phyloP scores from a whole-genome alignment of 1,140 invertebrate genomes.

The Cardiocondyla obscurior region DNA sequence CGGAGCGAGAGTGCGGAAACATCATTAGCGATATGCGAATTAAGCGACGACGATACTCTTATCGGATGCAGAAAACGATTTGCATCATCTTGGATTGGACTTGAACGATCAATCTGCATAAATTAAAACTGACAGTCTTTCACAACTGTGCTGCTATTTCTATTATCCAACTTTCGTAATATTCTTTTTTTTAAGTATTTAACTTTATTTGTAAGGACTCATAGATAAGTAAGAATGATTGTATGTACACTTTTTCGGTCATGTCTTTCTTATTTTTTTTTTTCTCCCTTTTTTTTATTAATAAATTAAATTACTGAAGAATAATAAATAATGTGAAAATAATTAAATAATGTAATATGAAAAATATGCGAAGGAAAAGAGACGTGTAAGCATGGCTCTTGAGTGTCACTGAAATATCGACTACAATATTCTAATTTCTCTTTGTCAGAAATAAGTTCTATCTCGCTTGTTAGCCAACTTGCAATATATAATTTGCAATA shows the following conservation, averaged over 20 bases:
- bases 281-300: too few species aligned
- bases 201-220: conserved; percentile 29
- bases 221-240: not conserved
- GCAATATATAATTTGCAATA: not conserved
- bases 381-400: not conserved
- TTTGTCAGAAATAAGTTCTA: not conserved
- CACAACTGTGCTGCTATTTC: not conserved
- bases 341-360: too few species aligned
- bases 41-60: not conserved
- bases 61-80: not conserved
- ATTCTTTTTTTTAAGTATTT: conserved; percentile 44
- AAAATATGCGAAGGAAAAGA: not conserved
- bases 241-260: not conserved
- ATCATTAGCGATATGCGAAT: not conserved
- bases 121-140: not conserved
- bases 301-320: conserved; percentile 14
- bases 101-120: not conserved
- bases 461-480: not conserved
- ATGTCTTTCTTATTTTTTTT: not conserved
- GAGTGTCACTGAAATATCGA: not conserved
- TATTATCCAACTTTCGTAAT: not conserved
- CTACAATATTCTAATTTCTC: not conserved
- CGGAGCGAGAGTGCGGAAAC: not conserved
- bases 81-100: not conserved
- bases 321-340: not conserved